These are phyloP conservation scores for Nasua narica DNA, from an alignment of 2,797 vertebrate genomes.

Conservation along the genomic window DNA sequence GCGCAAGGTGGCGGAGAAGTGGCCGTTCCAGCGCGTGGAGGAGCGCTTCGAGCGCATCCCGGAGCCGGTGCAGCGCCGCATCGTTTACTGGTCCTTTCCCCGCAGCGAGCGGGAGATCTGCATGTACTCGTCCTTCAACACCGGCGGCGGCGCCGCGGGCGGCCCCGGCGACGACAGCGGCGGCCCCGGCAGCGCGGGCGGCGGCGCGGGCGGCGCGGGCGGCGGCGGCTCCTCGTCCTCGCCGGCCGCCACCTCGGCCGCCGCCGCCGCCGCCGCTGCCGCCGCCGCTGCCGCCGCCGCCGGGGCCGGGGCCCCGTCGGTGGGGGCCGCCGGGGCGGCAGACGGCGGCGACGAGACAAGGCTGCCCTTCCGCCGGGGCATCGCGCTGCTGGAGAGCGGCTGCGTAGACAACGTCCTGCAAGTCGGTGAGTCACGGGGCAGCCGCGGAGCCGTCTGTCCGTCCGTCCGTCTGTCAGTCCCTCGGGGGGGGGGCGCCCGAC, in stretches of 20 bases:
- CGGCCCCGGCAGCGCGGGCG: constrained; percentile 63
- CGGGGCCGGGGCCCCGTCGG: constrained; percentile 59
- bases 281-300: constrained; percentile 38
- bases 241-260: constrained; percentile 68
- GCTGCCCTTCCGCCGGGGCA: constrained; percentile 93
- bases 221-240: constrained; percentile 68
- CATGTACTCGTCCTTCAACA: constrained; percentile 97
- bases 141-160: constrained; percentile 84
- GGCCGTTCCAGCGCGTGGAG: constrained; percentile 96
- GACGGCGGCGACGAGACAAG: constrained; percentile 91
- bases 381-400: constrained; percentile 93
- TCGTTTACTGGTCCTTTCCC: constrained; percentile 98
- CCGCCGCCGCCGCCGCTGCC: constrained; percentile 57
- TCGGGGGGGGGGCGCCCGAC: neutral
- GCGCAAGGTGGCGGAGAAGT: constrained; percentile 95
- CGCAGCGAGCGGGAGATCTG: constrained; percentile 96
- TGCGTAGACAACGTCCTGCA: constrained; percentile 97
- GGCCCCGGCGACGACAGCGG: constrained; percentile 73
- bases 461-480: neutral
- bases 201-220: constrained; percentile 57
- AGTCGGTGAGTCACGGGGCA: constrained; percentile 92
- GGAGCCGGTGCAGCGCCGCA: constrained; percentile 95
- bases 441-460: neutral
- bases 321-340: constrained; percentile 74
- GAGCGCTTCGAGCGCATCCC: constrained; percentile 97